Conservation (phyloP, 1,140 invertebrate genomes). For the Trachelipus rathkii region DNA sequence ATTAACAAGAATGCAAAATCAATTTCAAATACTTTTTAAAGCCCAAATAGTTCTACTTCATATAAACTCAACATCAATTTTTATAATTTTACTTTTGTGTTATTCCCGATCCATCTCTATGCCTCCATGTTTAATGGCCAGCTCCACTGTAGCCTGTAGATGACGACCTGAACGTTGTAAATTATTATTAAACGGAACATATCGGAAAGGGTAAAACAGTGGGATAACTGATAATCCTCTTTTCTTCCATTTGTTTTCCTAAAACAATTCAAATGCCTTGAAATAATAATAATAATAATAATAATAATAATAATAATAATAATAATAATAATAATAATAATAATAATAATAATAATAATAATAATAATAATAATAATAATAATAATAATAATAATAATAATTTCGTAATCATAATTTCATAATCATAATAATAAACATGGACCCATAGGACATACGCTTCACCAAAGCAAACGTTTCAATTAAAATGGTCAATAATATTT, state of each 20-base stretch:
- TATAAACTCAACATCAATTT: not conserved
- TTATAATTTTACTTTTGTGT: constrained; percentile 55
- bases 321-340: no score
- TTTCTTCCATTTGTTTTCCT: constrained; percentile 56
- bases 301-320: no score
- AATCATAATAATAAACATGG: no score
- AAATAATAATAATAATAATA: not conserved
- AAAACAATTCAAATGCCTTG: constrained; percentile 6
- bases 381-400: no score
- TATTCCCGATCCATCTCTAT: constrained; percentile 66
- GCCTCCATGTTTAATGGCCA: constrained; percentile 59
- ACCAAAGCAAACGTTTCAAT: no score
- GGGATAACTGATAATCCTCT: constrained; percentile 54
- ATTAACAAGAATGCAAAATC: no score
- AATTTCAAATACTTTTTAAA: not conserved
- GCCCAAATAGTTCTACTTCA: not conserved
- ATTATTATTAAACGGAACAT: constrained; percentile 50
- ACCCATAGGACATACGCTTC: no score
- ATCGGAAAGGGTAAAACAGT: constrained; percentile 48
- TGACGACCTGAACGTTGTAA: constrained; percentile 51
- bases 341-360: no score
- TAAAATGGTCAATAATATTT: no score
- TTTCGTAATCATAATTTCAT: no score
- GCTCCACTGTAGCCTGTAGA: constrained; percentile 60
- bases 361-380: no score